These are phyloP conservation scores for Conchocele bisecta DNA, from an alignment of 2,888 invertebrate genomes.

Conservation along the genomic window DNA sequence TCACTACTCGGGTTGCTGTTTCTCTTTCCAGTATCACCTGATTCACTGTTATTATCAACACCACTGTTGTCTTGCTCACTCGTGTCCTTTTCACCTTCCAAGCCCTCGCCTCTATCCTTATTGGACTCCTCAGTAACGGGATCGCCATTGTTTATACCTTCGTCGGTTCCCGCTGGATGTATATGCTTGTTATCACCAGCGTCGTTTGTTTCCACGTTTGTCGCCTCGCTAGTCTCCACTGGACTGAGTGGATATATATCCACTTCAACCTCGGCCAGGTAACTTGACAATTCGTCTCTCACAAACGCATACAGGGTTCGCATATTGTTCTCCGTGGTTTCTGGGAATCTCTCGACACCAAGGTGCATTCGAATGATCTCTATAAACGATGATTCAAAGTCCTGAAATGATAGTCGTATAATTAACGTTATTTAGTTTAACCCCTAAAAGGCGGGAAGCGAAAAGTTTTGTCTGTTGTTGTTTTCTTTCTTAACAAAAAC, in stretches of 20 bases:
- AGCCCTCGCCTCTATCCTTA: background rate
- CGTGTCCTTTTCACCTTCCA: no score
- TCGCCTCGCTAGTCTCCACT: background rate
- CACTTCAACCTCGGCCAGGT: slow-evolving; percentile 25
- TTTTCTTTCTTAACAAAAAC: no score
- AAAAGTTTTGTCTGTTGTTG: no score
- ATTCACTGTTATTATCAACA: no score
- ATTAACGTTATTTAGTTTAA: no score
- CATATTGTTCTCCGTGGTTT: slow-evolving; percentile 89
- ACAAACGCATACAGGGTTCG: slow-evolving; percentile 57
- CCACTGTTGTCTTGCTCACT: no score
- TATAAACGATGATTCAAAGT: slow-evolving; percentile 93
- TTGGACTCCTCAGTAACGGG: background rate
- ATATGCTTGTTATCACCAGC: background rate
- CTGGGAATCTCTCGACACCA: slow-evolving; percentile 91
- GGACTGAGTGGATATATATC: no score
- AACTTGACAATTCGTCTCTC: slow-evolving; percentile 46
- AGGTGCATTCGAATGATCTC: slow-evolving; percentile 92
- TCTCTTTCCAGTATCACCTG: no score
- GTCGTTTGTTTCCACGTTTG: background rate
- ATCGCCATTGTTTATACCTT: background rate
- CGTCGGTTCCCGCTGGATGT: background rate
- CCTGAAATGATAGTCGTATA: slow-evolving; percentile 87
- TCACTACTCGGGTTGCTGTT: no score
- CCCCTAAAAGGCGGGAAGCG: no score